Conservation (phyloP, 2,113 vertebrate species). For the Abramis brama region DNA sequence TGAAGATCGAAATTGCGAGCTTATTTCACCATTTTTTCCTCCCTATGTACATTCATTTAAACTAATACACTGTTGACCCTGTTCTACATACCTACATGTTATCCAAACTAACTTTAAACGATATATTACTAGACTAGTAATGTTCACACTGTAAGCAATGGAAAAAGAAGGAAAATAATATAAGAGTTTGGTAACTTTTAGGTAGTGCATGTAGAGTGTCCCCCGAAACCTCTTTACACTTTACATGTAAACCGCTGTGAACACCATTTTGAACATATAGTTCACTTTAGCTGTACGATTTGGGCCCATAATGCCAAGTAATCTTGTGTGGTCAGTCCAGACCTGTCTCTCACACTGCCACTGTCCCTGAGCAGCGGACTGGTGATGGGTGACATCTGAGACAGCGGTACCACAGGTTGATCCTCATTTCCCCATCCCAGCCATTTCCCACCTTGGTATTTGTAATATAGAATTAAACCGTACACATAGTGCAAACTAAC, state of each 20-base stretch:
- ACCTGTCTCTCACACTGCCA: not conserved
- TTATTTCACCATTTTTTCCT: conserved; percentile 74
- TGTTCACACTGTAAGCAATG: conserved; percentile 59
- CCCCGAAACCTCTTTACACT: conserved; percentile 63
- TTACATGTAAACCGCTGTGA: not conserved
- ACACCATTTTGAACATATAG: not conserved
- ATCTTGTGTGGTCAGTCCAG: not conserved
- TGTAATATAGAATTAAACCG: conserved; percentile 60
- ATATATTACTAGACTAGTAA: conserved; percentile 72
- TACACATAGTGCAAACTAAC: conserved; percentile 72
- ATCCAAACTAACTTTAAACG: conserved; percentile 73
- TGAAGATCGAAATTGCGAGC: conserved; percentile 77
- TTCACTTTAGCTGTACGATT: not conserved
- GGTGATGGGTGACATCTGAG: conserved; percentile 65
- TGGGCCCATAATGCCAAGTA: conserved; percentile 14
- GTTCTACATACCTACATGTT: conserved; percentile 77
- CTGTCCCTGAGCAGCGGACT: conserved; percentile 60
- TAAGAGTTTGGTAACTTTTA: conserved; percentile 63
- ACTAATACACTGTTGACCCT: conserved; percentile 73
- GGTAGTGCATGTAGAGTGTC: conserved; percentile 76
- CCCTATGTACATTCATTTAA: conserved; percentile 84
- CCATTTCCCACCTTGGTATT: conserved; percentile 59
- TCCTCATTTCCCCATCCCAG: conserved; percentile 49
- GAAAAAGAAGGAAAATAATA: conserved; percentile 46
- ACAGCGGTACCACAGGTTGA: conserved; percentile 32